Percentiles rank a stretch among this genome's conserved stretches.
Conservation (phyloP, 1,140 invertebrate species). For the Uloborus diversus region DNA sequence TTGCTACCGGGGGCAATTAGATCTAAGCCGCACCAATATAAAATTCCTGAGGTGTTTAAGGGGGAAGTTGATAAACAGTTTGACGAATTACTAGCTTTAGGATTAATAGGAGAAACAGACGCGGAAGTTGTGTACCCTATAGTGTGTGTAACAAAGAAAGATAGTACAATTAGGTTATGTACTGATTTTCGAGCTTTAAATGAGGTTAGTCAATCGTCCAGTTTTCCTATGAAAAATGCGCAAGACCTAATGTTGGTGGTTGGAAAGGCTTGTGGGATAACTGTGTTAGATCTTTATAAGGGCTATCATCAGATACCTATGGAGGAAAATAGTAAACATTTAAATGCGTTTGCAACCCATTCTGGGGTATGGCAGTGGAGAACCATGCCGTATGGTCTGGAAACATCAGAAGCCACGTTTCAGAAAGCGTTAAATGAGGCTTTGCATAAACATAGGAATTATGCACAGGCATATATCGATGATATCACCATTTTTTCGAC, state of each 20-base stretch:
- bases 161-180: neutral
- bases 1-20: neutral
- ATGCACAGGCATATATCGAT: no score
- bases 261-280: neutral
- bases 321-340: neutral
- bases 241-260: slow-evolving; percentile 15
- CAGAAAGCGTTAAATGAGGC: neutral
- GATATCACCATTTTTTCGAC: neutral
- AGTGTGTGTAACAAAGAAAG: slow-evolving; percentile 21
- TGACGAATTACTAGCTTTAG: no score
- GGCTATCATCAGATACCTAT: slow-evolving; percentile 8
- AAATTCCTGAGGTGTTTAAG: no score
- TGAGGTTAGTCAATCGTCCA: neutral
- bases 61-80: no score
- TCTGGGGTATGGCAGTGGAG: neutral
- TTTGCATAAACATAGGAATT: neutral
- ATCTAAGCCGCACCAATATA: no score
- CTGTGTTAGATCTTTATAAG: neutral
- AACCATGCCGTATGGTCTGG: neutral
- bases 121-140: neutral
- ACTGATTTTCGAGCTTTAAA: slow-evolving; percentile 14
- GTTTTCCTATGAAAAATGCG: slow-evolving; percentile 26
- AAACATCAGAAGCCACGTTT: neutral
- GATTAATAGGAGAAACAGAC: no score
- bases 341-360: slow-evolving; percentile 6